Base-by-base conservation (phyloP, 2,888 invertebrate species). In the Fragum fragum region DNA sequence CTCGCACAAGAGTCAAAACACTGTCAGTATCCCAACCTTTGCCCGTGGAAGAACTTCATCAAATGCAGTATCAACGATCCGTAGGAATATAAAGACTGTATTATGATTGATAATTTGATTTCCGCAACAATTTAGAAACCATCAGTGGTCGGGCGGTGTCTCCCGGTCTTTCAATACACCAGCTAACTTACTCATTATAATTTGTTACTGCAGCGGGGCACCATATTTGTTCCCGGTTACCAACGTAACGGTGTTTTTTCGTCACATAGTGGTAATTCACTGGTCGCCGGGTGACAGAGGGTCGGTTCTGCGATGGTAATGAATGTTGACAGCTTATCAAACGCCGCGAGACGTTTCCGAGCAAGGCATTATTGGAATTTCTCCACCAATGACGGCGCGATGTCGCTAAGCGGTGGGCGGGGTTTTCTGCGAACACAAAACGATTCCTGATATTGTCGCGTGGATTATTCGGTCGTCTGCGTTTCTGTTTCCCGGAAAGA, bases 91-190 rank as follows among this genome's bases (percentile, higher is more conserved):
- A 66, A 74, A 71, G 72, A 72, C 81, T 53, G 71, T 79, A 83
- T 86, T 83, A 81, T 81, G 72, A 83, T 74, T 79, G 81, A 77
- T 88, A 86, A 88, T 83, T 71, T 76, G 85, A 87, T 88, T 86
- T 87, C 76, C 81, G 57, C 26, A 72, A 76, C 82, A 87, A 83
- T 85, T 79, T 81, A 76, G 68, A 76, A 83, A 55, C 86, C 83
- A 85, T 82, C 85, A 36, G 26, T 7, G 42, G 42, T 61, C 59
- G 59, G 61, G 57, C 61, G 63, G 72, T 70, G 61, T 78, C 66
- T 47, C 76, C 21, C n/a, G 18, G 66, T 26, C 42, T 23, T 36
- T 42, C 66, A 66, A 42, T 23, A 66, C 42, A 66, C 18, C 39
- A 29, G 66, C 66, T 42, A 66, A 42, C 36, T 66, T 66, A 66